phyloP scores from a whole-genome alignment of 2,888 invertebrate species.

The Carpatolechia fugitivella region DNA sequence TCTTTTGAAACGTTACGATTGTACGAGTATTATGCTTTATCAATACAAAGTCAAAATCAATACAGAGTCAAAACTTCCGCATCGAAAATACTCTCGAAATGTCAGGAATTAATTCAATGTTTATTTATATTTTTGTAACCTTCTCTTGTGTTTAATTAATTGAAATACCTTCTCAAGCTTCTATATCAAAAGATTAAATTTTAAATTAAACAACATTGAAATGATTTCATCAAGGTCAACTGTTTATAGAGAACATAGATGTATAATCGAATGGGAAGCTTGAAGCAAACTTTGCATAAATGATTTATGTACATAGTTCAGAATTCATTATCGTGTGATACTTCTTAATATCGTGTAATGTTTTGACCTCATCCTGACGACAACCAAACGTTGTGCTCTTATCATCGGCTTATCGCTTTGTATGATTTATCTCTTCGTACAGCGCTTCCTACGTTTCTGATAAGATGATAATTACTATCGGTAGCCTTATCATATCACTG shows the following conservation, averaged over 20 bases:
- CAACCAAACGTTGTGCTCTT: conserved; percentile 15
- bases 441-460: conserved; percentile 40
- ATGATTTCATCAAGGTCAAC: conserved; percentile 1
- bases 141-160: neutral
- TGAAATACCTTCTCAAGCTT: neutral
- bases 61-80: too few relatives aligned
- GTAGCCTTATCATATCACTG: conserved; percentile 26
- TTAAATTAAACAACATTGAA: neutral
- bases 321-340: conserved; percentile 7
- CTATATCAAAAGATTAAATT: neutral
- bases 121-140: too few relatives aligned
- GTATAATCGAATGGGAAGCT: conserved; percentile 8
- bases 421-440: conserved; percentile 34
- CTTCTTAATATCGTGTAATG: conserved; percentile 1
- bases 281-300: conserved; percentile 1
- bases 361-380: neutral
- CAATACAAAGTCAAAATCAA: too few relatives aligned
- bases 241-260: neutral
- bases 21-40: too few relatives aligned
- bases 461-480: conserved; percentile 26
- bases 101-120: too few relatives aligned
- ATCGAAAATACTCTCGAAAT: too few relatives aligned
- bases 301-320: conserved; percentile 5
- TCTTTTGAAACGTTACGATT: too few relatives aligned
- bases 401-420: conserved; percentile 24